phyloP scores from a whole-genome alignment of 2,888 invertebrate species.

The Rotaria socialis region DNA sequence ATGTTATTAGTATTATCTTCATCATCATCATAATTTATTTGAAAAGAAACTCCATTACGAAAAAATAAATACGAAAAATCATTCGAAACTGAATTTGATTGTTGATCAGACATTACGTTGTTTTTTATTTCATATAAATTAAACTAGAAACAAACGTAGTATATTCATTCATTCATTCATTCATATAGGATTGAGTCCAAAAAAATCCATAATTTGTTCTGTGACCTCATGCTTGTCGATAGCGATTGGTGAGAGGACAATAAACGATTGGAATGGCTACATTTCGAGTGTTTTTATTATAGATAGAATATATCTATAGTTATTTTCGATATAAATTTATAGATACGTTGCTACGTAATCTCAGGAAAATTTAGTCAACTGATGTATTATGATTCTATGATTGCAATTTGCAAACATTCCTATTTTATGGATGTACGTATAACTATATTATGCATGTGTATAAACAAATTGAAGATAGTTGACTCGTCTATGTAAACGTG shows the following conservation, averaged over 20 bases:
- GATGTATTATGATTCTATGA: conserved; percentile 37
- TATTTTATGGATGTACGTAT: background rate
- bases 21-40: conserved; percentile 36
- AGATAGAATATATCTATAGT: too few relatives aligned
- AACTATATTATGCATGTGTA: background rate
- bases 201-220: background rate
- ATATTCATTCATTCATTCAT: background rate
- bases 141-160: too few relatives aligned
- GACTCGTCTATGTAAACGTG: too few relatives aligned
- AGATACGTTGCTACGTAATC: conserved; percentile 35
- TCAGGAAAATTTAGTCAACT: conserved; percentile 39
- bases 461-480: too few relatives aligned
- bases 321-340: background rate
- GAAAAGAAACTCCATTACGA: conserved; percentile 45
- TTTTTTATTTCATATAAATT: background rate
- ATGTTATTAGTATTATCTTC: background rate
- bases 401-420: too few relatives aligned
- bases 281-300: background rate
- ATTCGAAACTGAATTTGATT: background rate
- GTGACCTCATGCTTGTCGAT: background rate
- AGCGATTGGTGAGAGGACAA: background rate
- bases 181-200: background rate
- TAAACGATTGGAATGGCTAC: background rate
- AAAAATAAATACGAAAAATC: conserved; percentile 46
- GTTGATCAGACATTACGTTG: background rate